These are phyloP conservation scores for Drosophila histrio DNA, from an alignment of 2,888 invertebrate genomes.

Conservation along the genomic window DNA sequence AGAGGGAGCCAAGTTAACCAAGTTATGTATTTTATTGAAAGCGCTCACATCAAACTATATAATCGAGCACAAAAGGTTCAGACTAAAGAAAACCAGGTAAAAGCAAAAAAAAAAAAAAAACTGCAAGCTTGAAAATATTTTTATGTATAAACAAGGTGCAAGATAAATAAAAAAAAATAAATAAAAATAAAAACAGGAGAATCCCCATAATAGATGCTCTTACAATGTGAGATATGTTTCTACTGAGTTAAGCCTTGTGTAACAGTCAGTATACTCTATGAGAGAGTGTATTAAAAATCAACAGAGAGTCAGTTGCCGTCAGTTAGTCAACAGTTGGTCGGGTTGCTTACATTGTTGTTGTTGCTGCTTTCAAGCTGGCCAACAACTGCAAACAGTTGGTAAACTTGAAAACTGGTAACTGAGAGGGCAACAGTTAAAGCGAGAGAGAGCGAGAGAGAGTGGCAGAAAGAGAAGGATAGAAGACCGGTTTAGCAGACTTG, in stretches of 20 bases:
- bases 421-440: not conserved
- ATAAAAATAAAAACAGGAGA: not conserved
- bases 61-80: conserved; percentile 40
- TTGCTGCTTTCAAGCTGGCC: conserved; percentile 44
- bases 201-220: not conserved
- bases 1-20: conserved; percentile 18
- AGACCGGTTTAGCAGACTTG: conserved; percentile 67
- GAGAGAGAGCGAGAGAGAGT: not conserved
- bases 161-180: conserved; percentile 46
- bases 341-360: conserved; percentile 31
- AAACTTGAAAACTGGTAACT: conserved; percentile 77
- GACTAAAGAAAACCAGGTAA: conserved; percentile 17
- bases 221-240: not conserved
- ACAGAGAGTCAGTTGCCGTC: conserved; percentile 39
- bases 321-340: conserved; percentile 63
- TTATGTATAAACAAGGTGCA: conserved; percentile 67
- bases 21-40: conserved; percentile 57
- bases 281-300: conserved; percentile 31
- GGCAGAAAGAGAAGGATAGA: conserved; percentile 4
- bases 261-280: not conserved
- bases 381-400: conserved; percentile 56
- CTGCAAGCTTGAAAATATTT: conserved; percentile 62
- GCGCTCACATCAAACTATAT: conserved; percentile 58
- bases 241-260: not conserved
- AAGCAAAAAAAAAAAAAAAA: conserved; percentile 25